Evolutionary conservation across 2,888 invertebrate species (phyloP).

Genomic region (Drosophila trichaetosa): DNA sequence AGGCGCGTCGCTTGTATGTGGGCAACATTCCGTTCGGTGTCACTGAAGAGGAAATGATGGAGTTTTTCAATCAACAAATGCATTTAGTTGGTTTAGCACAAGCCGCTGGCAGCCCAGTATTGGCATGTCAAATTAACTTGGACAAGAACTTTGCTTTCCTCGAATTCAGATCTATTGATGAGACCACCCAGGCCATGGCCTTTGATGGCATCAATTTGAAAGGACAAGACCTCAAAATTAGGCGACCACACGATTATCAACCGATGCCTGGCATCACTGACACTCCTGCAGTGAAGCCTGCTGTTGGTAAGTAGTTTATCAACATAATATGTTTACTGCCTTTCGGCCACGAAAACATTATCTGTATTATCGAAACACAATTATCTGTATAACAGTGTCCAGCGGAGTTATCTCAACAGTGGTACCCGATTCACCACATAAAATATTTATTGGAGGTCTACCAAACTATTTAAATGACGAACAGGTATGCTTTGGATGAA

Average conservation of each 20-base stretch:
- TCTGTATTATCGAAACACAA: not conserved
- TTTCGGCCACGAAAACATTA: not conserved
- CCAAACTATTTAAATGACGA: constrained; percentile 99
- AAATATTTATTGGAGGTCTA: constrained; percentile 99
- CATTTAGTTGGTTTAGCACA: constrained; percentile 98
- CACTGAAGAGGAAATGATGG: constrained; percentile 99
- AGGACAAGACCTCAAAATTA: constrained; percentile 98
- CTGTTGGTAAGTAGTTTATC: constrained; percentile 87
- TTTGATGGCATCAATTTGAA: constrained; percentile 99
- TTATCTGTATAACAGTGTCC: constrained; percentile 53
- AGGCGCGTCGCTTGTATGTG: constrained; percentile 97
- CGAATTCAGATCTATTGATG: constrained; percentile 98
- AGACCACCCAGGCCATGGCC: constrained; percentile 99
- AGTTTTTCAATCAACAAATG: constrained; percentile 99
- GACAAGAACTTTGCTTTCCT: constrained; percentile 99
- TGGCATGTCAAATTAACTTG: constrained; percentile 99
- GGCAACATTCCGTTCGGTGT: constrained; percentile 99
- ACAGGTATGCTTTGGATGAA: constrained; percentile 90
- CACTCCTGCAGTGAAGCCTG: constrained; percentile 94
- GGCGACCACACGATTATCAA: constrained; percentile 99
- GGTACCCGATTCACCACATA: constrained; percentile 98
- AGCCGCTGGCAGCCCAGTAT: constrained; percentile 98
- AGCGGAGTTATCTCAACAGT: constrained; percentile 95
- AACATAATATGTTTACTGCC: not conserved
- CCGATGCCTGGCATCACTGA: constrained; percentile 98